phyloP scores from a whole-genome alignment of 2,797 vertebrate genomes.

The Phalloptychus januarius region DNA sequence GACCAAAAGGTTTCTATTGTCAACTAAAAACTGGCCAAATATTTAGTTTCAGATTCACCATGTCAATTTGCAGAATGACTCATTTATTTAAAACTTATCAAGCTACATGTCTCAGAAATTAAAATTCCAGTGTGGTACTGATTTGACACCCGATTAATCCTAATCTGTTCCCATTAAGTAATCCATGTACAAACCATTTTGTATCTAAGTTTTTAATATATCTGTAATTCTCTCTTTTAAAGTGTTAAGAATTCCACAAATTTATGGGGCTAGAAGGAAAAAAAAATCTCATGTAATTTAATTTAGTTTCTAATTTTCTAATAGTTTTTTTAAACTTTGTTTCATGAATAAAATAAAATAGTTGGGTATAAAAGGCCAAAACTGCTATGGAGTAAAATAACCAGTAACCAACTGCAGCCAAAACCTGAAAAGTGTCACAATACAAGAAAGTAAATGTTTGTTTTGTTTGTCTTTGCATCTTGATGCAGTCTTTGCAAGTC shows the following conservation, averaged over 20 bases:
- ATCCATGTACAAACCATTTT: neutral
- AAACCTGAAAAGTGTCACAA: neutral
- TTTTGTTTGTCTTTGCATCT: neutral
- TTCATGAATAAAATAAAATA: neutral
- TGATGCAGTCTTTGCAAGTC: no score
- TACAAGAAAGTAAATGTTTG: neutral
- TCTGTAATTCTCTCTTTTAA: neutral
- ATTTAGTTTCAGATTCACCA: neutral
- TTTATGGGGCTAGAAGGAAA: neutral
- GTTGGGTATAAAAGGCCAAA: neutral
- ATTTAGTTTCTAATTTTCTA: neutral
- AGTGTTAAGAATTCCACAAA: neutral
- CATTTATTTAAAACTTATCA: neutral
- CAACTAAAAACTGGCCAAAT: neutral
- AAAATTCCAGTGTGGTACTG: neutral
- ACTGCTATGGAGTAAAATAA: neutral
- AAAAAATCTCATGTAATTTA: neutral
- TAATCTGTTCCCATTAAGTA: neutral
- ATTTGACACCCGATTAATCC: neutral
- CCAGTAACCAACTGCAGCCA: neutral
- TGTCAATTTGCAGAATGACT: neutral
- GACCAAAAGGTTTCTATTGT: neutral
- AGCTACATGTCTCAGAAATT: neutral
- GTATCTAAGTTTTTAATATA: neutral
- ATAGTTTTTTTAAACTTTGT: neutral